A percentile compares a stretch with the other conserved stretches of the same genome.
Evolutionary conservation across 2,888 invertebrate species (phyloP).

Genomic region (Saturnia japonica): DNA sequence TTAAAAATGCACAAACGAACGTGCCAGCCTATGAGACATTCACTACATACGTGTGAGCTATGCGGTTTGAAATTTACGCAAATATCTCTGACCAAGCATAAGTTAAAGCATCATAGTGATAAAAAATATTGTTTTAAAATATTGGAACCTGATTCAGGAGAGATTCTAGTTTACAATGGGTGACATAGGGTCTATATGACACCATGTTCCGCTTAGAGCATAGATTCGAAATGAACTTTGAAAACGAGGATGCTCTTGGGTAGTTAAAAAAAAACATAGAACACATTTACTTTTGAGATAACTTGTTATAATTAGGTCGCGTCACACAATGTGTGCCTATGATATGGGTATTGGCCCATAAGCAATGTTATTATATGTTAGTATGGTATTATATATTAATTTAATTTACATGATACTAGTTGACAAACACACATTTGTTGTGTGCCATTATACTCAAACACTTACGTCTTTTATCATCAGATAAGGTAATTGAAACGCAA

Average conservation of each 20-base stretch:
- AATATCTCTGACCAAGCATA: background rate
- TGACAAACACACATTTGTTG: background rate
- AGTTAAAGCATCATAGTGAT: background rate
- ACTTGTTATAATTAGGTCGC: background rate
- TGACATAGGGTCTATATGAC: background rate
- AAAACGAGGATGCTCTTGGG: no score
- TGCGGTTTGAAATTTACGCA: background rate
- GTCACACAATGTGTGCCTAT: background rate
- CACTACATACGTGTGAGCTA: background rate
- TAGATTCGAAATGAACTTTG: background rate
- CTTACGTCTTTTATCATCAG: background rate
- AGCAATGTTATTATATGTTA: background rate
- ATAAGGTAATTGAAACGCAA: background rate
- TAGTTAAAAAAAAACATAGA: background rate
- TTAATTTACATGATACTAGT: background rate
- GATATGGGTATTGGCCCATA: no score
- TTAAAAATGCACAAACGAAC: background rate
- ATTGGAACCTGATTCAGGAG: background rate
- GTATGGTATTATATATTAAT: background rate
- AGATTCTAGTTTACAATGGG: background rate
- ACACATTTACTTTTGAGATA: background rate
- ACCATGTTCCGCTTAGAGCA: background rate
- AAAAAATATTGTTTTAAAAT: background rate
- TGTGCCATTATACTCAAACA: background rate
- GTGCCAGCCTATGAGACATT: background rate